Evolutionary conservation across 2,888 invertebrate species (phyloP).

Genomic region (Tetragonisca angustula): DNA sequence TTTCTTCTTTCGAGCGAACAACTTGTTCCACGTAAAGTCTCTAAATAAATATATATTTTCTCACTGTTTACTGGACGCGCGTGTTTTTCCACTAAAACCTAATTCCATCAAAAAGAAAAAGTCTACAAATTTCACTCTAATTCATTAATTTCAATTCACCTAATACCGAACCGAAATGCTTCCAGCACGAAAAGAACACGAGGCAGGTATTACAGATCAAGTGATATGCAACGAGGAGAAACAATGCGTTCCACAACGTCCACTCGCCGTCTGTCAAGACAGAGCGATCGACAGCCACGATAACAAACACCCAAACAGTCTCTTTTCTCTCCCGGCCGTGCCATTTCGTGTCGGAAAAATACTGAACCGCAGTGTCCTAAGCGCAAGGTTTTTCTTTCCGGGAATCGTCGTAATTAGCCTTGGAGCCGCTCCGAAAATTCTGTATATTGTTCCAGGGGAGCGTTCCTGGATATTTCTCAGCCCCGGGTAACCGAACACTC

Average conservation of each 20-base stretch:
- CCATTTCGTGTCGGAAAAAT: not conserved
- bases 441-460: slow-evolving; percentile 56
- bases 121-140: too few species aligned
- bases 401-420: slow-evolving; percentile 45
- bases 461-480: slow-evolving; percentile 39
- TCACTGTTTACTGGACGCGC: too few species aligned
- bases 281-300: slow-evolving; percentile 5
- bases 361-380: not conserved
- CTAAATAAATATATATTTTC: too few species aligned
- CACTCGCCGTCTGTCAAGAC: not conserved
- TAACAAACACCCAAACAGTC: not conserved
- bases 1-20: too few species aligned
- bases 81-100: too few species aligned
- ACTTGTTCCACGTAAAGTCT: too few species aligned
- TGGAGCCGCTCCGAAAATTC: slow-evolving; percentile 25
- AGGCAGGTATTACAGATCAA: not conserved
- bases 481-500: slow-evolving; percentile 73
- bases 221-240: too few species aligned
- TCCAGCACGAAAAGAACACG: not conserved
- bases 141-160: not conserved
- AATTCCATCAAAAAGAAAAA: too few species aligned
- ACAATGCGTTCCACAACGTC: not conserved
- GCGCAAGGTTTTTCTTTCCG: slow-evolving; percentile 7
- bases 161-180: not conserved
- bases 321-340: not conserved